Evolutionary conservation across 2,888 invertebrate species (phyloP).

Genomic region (Andrena praecox): DNA sequence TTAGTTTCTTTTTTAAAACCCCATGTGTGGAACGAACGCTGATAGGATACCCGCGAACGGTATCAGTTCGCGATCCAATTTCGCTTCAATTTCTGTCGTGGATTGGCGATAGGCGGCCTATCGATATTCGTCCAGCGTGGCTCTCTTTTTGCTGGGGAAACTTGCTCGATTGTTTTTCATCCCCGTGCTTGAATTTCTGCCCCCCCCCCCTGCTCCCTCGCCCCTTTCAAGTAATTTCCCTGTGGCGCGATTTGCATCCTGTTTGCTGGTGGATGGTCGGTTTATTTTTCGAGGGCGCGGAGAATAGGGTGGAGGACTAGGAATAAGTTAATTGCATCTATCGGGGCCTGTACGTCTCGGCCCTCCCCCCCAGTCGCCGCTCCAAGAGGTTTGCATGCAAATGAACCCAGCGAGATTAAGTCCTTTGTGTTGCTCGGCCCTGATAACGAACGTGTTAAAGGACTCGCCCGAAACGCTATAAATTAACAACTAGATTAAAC

Average conservation of each 20-base stretch:
- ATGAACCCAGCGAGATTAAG: slow-evolving; percentile 71
- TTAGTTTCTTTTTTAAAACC: not conserved
- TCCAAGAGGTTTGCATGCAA: slow-evolving; percentile 70
- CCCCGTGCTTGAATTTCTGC: slow-evolving; percentile 9
- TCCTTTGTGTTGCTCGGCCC: slow-evolving; percentile 71
- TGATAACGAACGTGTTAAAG: slow-evolving; percentile 72
- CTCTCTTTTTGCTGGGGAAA: slow-evolving; percentile 9
- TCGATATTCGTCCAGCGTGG: slow-evolving; percentile 41
- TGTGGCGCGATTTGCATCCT: slow-evolving; percentile 63
- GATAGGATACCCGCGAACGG: not conserved
- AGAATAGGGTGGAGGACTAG: slow-evolving; percentile 60
- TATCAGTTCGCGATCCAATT: slow-evolving; percentile 50
- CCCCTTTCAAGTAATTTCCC: slow-evolving; percentile 57
- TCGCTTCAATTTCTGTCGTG: slow-evolving; percentile 51
- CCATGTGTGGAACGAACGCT: not conserved
- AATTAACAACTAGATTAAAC: slow-evolving; percentile 78
- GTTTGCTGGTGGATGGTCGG: slow-evolving; percentile 56
- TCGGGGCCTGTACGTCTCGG: slow-evolving; percentile 49
- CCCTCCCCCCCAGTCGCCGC: slow-evolving; percentile 9
- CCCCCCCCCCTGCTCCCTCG: not conserved
- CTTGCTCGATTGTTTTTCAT: slow-evolving; percentile 51
- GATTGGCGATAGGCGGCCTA: slow-evolving; percentile 29
- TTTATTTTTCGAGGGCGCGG: slow-evolving; percentile 60
- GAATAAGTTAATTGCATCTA: slow-evolving; percentile 76
- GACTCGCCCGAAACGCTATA: slow-evolving; percentile 68